Base-by-base conservation (phyloP, 2,888 invertebrate species). In the Suillia variegata region DNA sequence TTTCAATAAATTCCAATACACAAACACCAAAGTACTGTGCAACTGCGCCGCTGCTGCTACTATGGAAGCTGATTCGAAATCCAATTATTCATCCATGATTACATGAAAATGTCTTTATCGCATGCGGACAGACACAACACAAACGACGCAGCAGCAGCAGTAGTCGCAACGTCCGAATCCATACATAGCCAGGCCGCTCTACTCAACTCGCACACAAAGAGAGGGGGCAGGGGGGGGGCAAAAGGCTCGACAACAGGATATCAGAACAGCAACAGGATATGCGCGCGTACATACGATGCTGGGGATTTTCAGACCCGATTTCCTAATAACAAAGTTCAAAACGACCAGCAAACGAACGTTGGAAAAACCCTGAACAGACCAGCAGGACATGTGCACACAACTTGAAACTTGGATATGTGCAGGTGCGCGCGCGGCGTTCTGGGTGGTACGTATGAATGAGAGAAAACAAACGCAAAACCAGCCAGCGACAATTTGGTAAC, bases 71-170 rank as follows among this genome's bases (percentile, higher is more conserved):
- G 62, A 64, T 67, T 69, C 62, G 60, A 63, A 70, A 70, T 68
- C 66, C 67, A 70, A 70, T 70, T 70, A 70, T 68, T 70, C 67
- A 70, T 68, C 68, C 66, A 68, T 70, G 70, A 68, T 68, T 70
- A 68, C 68, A 68, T 67, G 67, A 67, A 66, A 68, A 68, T 68
- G 62, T 67, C 68, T 67, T 70, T 68, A 70, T 70, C 67, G 61
- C 61, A 65, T 59, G 59, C 56, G 26, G 42, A 50, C 49, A 56
- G 51, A 67, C 65, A 59, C 51, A 60, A 56, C 55, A 52, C 18
- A 54, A 45, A 51, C 45, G 42, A 57, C 47, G 12, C 24, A 20
- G 15, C 13, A 2, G 24, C 17, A 52, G 45, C 20, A n/a, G n/a
- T 13, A 33, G 20, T 18, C n/a, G 48, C 20, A 48, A 4, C 34